Conservation (phyloP, 2,113 vertebrate genomes). For the Delphinus delphis region DNA sequence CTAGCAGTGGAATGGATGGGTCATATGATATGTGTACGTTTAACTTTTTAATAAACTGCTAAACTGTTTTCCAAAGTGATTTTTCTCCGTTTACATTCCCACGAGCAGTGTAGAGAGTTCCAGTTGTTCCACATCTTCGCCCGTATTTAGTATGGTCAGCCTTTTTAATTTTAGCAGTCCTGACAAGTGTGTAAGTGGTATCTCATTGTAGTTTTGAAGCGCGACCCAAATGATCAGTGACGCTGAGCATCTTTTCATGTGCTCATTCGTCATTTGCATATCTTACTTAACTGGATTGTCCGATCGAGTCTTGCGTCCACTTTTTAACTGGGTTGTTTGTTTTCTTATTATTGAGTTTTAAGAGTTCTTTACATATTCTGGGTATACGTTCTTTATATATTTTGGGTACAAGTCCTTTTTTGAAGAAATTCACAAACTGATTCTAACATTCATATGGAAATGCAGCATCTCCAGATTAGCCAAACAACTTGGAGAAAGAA, state of each 20-base stretch:
- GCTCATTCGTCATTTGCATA: neutral
- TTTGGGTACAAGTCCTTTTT: neutral
- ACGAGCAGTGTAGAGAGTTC: neutral
- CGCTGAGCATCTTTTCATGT: neutral
- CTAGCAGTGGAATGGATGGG: neutral
- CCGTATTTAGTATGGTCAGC: neutral
- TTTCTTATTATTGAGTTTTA: constrained; percentile 28
- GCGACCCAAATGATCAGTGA: neutral
- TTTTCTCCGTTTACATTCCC: neutral
- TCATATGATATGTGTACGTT: neutral
- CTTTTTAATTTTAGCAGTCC: neutral
- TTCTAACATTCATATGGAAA: constrained; percentile 24
- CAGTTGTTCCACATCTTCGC: neutral
- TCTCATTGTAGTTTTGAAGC: neutral
- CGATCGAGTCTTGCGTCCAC: neutral
- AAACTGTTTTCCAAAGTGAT: neutral
- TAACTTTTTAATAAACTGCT: neutral
- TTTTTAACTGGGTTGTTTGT: neutral
- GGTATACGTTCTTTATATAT: neutral
- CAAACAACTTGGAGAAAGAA: neutral
- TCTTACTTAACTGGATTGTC: neutral
- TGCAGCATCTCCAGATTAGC: neutral
- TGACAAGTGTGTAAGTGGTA: neutral
- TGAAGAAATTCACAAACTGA: neutral
- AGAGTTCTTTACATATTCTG: neutral